phyloP scores from a whole-genome alignment of 2,113 vertebrate genomes.

The Chloropsis cyanopogon region DNA sequence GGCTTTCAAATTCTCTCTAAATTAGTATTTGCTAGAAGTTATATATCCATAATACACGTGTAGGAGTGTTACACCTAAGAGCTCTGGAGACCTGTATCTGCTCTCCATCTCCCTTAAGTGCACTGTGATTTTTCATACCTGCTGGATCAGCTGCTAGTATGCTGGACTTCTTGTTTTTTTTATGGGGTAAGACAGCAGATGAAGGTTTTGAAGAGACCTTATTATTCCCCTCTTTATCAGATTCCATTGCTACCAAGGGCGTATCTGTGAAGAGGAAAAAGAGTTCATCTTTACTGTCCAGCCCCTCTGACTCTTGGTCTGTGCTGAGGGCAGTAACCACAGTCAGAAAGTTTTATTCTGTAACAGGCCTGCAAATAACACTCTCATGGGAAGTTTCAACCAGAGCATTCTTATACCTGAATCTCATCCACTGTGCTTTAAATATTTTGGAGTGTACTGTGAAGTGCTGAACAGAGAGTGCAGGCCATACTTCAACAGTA shows the following conservation, averaged over 20 bases:
- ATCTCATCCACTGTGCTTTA: background rate
- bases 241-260: conserved; percentile 34
- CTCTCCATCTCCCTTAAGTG: background rate
- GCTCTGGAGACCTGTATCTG: background rate
- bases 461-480: background rate
- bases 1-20: background rate
- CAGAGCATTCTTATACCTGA: background rate
- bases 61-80: background rate
- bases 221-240: conserved; percentile 55
- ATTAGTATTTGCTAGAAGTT: background rate
- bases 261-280: conserved; percentile 42
- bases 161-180: conserved; percentile 47
- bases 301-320: background rate
- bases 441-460: background rate
- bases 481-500: background rate
- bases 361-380: background rate
- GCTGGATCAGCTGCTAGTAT: conserved; percentile 22
- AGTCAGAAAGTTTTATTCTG: background rate
- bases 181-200: conserved; percentile 12
- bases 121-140: conserved; percentile 14
- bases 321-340: background rate
- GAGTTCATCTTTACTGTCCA: background rate
- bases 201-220: conserved; percentile 28
- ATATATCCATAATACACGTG: background rate
- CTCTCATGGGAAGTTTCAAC: background rate